phyloP scores from a whole-genome alignment of 1,140 invertebrate genomes.

The Zophobas morio region DNA sequence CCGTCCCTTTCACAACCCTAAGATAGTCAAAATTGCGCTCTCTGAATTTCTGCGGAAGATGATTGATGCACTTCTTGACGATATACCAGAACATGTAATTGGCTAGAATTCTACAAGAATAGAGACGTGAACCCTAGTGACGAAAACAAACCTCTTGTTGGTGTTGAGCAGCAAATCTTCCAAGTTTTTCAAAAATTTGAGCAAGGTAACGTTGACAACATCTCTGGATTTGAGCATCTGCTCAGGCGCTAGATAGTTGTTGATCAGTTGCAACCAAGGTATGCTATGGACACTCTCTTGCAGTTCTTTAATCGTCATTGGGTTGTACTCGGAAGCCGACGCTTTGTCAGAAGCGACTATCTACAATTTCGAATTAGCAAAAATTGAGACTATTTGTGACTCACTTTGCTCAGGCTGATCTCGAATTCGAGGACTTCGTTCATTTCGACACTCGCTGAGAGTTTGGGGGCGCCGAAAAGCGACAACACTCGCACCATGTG shows the following conservation, averaged over 20 bases:
- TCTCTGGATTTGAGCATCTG: conserved; percentile 57
- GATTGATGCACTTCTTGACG: neutral
- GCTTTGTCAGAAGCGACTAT: neutral
- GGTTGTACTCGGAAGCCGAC: conserved; percentile 78
- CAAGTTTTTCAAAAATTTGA: conserved; percentile 72
- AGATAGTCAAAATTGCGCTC: neutral
- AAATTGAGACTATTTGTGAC: neutral
- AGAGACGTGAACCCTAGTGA: neutral
- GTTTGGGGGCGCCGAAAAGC: conserved; percentile 83
- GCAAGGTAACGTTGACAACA: conserved; percentile 70
- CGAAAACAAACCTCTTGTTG: neutral
- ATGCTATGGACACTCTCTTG: conserved; percentile 69
- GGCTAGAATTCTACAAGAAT: conserved; percentile 39
- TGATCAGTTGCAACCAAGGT: conserved; percentile 73
- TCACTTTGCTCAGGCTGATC: conserved; percentile 88
- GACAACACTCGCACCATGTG: conserved; percentile 89
- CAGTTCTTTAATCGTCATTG: conserved; percentile 74
- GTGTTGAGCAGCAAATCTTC: conserved; percentile 66
- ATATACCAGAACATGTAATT: conserved; percentile 34
- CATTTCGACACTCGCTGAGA: conserved; percentile 78
- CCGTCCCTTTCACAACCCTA: neutral
- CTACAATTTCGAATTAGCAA: neutral
- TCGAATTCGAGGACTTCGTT: conserved; percentile 90
- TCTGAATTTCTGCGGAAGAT: conserved; percentile 12
- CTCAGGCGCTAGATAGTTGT: conserved; percentile 67